phyloP scores from a whole-genome alignment of 2,797 vertebrate genomes.

The Bradypus variegatus region DNA sequence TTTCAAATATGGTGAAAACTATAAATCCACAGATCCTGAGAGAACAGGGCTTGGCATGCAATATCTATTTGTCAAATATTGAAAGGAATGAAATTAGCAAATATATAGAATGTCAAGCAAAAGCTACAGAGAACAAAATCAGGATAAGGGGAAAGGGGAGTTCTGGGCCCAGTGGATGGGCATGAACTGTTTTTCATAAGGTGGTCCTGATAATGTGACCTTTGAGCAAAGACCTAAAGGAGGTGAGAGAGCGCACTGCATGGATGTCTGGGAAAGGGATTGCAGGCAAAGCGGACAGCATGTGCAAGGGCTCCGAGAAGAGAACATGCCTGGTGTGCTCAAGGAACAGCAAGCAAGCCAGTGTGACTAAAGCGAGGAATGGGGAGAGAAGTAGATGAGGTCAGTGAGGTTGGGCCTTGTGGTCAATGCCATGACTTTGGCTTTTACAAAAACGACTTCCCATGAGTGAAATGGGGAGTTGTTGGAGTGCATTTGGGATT shows the following conservation, averaged over 20 bases:
- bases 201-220: rapidly evolving
- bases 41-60: neutral
- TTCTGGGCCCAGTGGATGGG: neutral
- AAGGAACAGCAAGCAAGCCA: neutral
- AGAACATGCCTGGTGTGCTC: neutral
- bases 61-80: neutral
- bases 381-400: neutral
- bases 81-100: neutral
- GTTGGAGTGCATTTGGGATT: neutral
- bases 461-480: neutral
- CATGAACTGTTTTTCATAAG: neutral
- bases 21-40: neutral
- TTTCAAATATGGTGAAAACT: neutral
- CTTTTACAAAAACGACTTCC: no score
- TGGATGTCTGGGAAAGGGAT: neutral
- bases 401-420: neutral
- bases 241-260: rapidly evolving
- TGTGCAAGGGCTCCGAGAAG: neutral
- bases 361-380: rapidly evolving
- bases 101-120: neutral
- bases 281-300: neutral
- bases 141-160: neutral
- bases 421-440: neutral
- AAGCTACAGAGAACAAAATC: neutral
- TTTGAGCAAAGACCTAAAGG: neutral